Conservation (phyloP, 2,113 vertebrate species). For the Acinonyx jubatus region DNA sequence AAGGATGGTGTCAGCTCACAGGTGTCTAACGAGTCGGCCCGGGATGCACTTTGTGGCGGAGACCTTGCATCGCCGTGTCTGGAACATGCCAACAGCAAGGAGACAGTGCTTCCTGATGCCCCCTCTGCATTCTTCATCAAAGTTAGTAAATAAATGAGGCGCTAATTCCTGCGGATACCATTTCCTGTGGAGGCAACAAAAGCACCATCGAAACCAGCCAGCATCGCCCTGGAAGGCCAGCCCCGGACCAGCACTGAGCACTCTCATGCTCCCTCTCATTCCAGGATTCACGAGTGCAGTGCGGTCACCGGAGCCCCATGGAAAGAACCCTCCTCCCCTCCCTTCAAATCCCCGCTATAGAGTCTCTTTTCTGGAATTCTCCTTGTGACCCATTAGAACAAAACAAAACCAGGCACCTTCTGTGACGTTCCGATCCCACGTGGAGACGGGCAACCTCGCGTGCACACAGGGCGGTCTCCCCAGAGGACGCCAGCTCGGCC, state of each 20-base stretch:
- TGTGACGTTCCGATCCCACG: rapidly evolving
- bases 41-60: rapidly evolving
- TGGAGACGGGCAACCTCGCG: not conserved
- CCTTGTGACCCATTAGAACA: not conserved
- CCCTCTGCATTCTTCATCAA: not conserved
- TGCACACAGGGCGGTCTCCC: not conserved
- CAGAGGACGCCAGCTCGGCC: not conserved
- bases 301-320: not conserved
- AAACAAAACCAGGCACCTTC: not conserved
- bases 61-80: not conserved
- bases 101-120: not conserved
- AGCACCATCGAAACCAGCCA: not conserved
- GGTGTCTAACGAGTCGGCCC: too few relatives aligned
- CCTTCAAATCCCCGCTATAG: too few relatives aligned
- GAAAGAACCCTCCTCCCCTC: too few relatives aligned
- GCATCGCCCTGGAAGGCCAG: too few relatives aligned
- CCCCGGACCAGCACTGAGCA: not conserved
- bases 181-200: not conserved
- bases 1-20: too few relatives aligned
- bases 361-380: not conserved
- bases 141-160: not conserved
- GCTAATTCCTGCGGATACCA: rapidly evolving
- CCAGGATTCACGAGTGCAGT: not conserved
- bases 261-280: not conserved
- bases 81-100: not conserved